Evolutionary conservation across 1,140 invertebrate species (phyloP).

Genomic region (Ceratosolen fusciceps): DNA sequence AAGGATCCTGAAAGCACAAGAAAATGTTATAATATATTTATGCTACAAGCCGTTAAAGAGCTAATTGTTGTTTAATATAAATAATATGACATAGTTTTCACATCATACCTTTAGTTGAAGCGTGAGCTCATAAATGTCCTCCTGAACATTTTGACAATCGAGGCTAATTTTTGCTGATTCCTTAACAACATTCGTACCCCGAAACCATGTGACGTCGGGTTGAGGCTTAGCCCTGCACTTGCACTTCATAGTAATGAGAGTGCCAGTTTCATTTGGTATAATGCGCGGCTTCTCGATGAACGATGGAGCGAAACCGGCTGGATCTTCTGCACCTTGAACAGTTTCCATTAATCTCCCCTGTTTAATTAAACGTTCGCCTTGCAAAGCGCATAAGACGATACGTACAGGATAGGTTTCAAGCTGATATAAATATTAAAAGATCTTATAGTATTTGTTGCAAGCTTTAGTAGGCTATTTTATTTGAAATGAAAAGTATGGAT

Average conservation of each 20-base stretch:
- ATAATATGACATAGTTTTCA: neutral
- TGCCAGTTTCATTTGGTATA: conserved; percentile 96
- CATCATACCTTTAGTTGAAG: conserved; percentile 86
- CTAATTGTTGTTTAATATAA: neutral
- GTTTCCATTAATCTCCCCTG: conserved; percentile 59
- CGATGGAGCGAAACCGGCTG: conserved; percentile 91
- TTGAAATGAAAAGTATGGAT: neutral
- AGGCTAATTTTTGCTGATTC: conserved; percentile 90
- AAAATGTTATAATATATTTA: too few relatives aligned
- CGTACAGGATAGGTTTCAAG: neutral
- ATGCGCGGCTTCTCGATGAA: conserved; percentile 98
- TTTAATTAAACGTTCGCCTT: neutral
- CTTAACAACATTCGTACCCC: conserved; percentile 87
- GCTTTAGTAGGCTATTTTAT: neutral
- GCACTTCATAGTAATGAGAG: conserved; percentile 95
- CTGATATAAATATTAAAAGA: neutral
- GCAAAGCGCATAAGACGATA: neutral
- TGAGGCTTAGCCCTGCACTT: conserved; percentile 94
- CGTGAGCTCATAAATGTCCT: conserved; percentile 90
- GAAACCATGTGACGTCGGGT: conserved; percentile 91
- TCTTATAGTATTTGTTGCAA: neutral
- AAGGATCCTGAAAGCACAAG: conserved; percentile 84
- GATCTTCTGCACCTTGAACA: conserved; percentile 87
- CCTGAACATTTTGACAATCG: conserved; percentile 80
- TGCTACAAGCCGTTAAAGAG: neutral